phyloP scores from a whole-genome alignment of 2,797 vertebrate genomes.

The Crocidura indochinensis region DNA sequence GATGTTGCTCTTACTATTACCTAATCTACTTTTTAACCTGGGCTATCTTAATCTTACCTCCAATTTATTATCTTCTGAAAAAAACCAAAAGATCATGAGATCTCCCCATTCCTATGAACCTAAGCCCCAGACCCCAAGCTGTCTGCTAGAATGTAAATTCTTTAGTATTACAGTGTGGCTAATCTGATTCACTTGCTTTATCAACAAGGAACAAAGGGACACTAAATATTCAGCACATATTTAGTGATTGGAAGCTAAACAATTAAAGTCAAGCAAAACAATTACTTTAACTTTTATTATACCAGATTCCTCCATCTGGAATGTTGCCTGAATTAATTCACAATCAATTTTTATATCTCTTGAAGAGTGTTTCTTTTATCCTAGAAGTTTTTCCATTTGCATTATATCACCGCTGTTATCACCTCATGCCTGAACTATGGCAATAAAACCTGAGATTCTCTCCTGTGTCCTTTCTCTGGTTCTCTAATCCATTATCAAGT shows the following conservation, averaged over 20 bases:
- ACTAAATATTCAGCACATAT: too few species aligned
- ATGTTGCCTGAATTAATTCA: too few species aligned
- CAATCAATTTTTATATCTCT: background rate
- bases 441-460: background rate
- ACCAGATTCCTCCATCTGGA: too few species aligned
- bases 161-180: background rate
- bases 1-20: background rate
- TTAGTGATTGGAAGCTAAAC: too few species aligned
- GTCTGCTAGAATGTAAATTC: background rate
- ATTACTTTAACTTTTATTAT: too few species aligned
- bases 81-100: background rate
- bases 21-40: constrained; percentile 14
- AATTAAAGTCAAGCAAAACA: too few species aligned
- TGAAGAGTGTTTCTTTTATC: background rate
- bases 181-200: too few species aligned
- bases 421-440: background rate
- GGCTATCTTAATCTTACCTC: background rate
- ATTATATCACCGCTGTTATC: background rate
- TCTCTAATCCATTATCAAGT: background rate
- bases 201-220: too few species aligned
- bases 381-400: background rate
- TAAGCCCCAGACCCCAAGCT: background rate
- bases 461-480: background rate
- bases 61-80: constrained; percentile 31
- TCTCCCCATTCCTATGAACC: background rate